Percentiles rank a stretch among this genome's conserved stretches.
Conservation (phyloP, 1,140 invertebrate species). For the Procambarus clarkii region DNA sequence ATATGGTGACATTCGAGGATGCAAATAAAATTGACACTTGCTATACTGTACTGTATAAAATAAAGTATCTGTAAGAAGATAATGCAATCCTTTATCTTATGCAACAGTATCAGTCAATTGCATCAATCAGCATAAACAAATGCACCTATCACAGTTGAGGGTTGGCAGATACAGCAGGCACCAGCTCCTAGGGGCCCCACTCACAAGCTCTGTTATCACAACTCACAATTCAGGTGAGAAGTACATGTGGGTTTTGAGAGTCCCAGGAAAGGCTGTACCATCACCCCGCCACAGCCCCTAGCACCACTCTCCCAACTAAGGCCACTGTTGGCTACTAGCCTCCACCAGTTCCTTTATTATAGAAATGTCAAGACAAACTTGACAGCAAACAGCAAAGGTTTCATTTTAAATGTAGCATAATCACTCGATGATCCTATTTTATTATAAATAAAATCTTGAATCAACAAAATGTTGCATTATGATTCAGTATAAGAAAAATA, state of each 20-base stretch:
- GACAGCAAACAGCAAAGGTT: neutral
- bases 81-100: neutral
- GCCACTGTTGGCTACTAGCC: slow-evolving; percentile 17
- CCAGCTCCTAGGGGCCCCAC: slow-evolving; percentile 28
- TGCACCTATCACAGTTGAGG: slow-evolving; percentile 62
- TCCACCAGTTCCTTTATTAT: slow-evolving; percentile 30
- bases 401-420: neutral
- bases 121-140: slow-evolving; percentile 27
- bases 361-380: neutral
- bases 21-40: neutral
- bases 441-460: slow-evolving; percentile 4
- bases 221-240: neutral
- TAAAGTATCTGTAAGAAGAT: neutral
- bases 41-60: neutral
- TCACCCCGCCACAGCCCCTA: slow-evolving; percentile 45
- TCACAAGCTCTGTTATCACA: neutral
- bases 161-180: slow-evolving; percentile 45
- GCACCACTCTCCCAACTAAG: slow-evolving; percentile 48
- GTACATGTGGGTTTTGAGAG: slow-evolving; percentile 9
- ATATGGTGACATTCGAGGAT: slow-evolving; percentile 33
- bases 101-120: neutral
- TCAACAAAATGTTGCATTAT: neutral
- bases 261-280: slow-evolving; percentile 26
- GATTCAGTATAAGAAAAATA: neutral
- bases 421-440: neutral